Evolutionary conservation across 2,888 invertebrate species (phyloP), one percentile per base, ranked within the genome.

Genomic region (Chesias legatella): DNA sequence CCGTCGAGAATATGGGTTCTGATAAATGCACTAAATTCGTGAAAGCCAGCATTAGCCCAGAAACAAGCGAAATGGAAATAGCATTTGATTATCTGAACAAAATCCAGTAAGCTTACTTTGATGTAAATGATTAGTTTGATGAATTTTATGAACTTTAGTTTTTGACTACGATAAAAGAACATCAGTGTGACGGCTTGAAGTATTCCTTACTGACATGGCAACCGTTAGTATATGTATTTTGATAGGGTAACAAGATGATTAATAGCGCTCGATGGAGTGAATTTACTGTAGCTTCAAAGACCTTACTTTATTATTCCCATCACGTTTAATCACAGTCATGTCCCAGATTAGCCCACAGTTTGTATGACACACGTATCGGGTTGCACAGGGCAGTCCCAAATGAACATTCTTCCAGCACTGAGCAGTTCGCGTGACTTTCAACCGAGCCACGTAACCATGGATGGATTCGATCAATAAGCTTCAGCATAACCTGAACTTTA

Each of bases 371-470:
- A 39, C 37, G 22, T 24, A 46, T 47, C 40, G 39, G 30, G 44
- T 48, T 38, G 41, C 51, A 44, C 46, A 36, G 42, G 70, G 61
- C 73, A 67, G 73, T 67, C 71, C 73, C 65, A 60, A 50, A 57
- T 67, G 65, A 66, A 65, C 62, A 56, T 62, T 61, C 56, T 51
- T 55, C 56, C 55, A 59, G 62, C 53, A 69, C 68, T 65, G 66
- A 65, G 56, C 56, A 62, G 66, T 48, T 80, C 68, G 81, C 83
- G 83, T 82, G 83, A 68, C 79, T 60, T 59, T 17, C n/a, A 17
- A 17, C 59, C 44, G 55, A 58, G 56, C 63, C 62, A 65, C 68
- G 60, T 61, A 56, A 67, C 63, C 65, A 58, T 46, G 63, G 66
- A 68, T 70, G 59, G 65, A 57, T 49, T 53, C 66, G 76, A 76